Evolutionary conservation across 2,888 invertebrate species (phyloP).

Genomic region (Xestoiulus laeticollis): DNA sequence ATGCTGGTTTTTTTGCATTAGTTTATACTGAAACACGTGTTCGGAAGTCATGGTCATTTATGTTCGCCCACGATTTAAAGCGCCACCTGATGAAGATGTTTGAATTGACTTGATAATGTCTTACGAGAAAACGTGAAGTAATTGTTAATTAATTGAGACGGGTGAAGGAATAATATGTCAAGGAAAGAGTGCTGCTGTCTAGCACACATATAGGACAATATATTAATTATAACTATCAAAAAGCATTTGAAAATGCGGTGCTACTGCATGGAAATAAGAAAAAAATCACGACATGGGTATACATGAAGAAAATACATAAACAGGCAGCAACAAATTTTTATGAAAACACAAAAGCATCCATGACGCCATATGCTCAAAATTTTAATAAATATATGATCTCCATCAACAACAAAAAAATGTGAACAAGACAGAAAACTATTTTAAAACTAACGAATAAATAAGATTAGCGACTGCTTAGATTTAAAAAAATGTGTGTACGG

Average conservation of each 20-base stretch:
- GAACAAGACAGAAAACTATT: neutral
- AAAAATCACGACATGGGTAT: neutral
- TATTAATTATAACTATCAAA: neutral
- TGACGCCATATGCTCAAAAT: neutral
- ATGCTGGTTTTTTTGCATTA: too few relatives aligned
- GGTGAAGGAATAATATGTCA: neutral
- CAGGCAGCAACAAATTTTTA: neutral
- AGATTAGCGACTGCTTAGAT: neutral
- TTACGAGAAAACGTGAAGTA: neutral
- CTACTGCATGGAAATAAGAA: too few relatives aligned
- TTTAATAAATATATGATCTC: neutral
- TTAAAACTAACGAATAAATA: neutral
- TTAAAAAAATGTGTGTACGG: neutral
- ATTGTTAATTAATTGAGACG: neutral
- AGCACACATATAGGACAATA: neutral
- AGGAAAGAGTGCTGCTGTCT: constrained; percentile 32
- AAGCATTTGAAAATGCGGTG: neutral
- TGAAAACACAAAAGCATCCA: neutral
- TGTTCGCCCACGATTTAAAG: neutral
- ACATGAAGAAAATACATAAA: neutral
- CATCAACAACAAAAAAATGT: neutral
- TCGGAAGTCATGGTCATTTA: neutral
- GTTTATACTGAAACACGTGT: too few relatives aligned
- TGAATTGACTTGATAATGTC: neutral
- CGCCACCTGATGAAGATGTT: neutral